A percentile compares a stretch with the other conserved stretches of the same genome.
Evolutionary conservation across 2,888 invertebrate genomes (phyloP).

Genomic region (Drosophila tripunctata): DNA sequence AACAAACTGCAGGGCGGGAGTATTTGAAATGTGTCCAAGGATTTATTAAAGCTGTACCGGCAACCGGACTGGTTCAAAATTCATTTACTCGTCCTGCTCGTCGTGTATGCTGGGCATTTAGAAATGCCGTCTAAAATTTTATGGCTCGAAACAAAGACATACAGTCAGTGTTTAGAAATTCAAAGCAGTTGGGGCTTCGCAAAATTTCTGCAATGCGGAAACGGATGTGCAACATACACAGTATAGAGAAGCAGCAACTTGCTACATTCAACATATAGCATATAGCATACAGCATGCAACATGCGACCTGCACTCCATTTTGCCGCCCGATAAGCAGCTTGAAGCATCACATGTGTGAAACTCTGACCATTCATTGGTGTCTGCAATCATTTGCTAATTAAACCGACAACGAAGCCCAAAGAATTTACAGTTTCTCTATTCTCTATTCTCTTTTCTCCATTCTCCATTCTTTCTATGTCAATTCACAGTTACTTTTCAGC

Average conservation of each 20-base stretch:
- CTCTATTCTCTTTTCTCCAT: not conserved
- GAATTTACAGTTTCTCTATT: not conserved
- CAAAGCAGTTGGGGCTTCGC: not conserved
- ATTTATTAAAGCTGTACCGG: slow-evolving; percentile 44
- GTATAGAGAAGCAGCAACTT: not conserved
- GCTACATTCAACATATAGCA: not conserved
- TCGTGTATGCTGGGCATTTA: slow-evolving; percentile 15
- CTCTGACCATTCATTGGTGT: slow-evolving; percentile 14
- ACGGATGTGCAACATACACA: slow-evolving; percentile 37
- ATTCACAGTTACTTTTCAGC: not conserved
- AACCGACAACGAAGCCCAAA: slow-evolving; percentile 19
- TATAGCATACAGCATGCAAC: not conserved
- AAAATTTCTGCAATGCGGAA: slow-evolving; percentile 52
- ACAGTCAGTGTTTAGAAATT: not conserved
- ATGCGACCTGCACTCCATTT: slow-evolving; percentile 1
- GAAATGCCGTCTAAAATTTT: slow-evolving; percentile 31
- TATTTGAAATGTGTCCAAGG: slow-evolving; percentile 2
- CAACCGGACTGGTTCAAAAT: slow-evolving; percentile 25
- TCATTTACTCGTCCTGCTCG: slow-evolving; percentile 29
- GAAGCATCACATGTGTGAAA: slow-evolving; percentile 29
- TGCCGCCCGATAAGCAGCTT: slow-evolving; percentile 32
- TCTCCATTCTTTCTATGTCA: not conserved
- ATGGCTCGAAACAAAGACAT: slow-evolving; percentile 17
- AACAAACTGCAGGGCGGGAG: slow-evolving; percentile 2
- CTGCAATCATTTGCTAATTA: slow-evolving; percentile 41